Evolutionary conservation across 2,888 invertebrate genomes (phyloP).

Genomic region (Blera fallax): DNA sequence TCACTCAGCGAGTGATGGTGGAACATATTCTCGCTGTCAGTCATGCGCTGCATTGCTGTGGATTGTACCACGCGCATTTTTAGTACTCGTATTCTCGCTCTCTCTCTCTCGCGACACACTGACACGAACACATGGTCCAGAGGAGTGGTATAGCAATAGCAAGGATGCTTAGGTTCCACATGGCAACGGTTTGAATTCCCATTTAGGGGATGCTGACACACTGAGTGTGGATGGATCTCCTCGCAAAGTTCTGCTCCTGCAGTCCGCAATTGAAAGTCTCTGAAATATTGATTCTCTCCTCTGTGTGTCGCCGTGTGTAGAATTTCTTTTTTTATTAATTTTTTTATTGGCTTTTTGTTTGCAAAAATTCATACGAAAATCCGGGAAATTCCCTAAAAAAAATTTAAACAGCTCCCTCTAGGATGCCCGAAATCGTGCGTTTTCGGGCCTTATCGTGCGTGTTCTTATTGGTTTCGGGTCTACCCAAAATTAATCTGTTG

Average conservation of each 20-base stretch:
- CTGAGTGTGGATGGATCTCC: constrained; percentile 47
- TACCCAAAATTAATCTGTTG: not conserved
- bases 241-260: constrained; percentile 56
- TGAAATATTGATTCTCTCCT: constrained; percentile 69
- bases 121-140: constrained; percentile 53
- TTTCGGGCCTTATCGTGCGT: not conserved
- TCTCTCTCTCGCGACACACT: not conserved
- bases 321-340: constrained; percentile 36
- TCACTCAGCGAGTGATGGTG: not conserved
- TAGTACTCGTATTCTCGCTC: constrained; percentile 14
- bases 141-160: not conserved
- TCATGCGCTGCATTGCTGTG: constrained; percentile 26
- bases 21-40: not conserved
- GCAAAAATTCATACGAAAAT: not conserved
- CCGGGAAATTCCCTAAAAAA: not conserved
- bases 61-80: constrained; percentile 27
- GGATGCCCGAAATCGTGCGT: not conserved
- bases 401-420: not conserved
- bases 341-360: constrained; percentile 28
- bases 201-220: constrained; percentile 45
- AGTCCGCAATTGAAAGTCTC: constrained; percentile 63
- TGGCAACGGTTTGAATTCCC: constrained; percentile 29
- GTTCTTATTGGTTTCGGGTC: constrained; percentile 6
- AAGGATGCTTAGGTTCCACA: constrained; percentile 60
- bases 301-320: constrained; percentile 50